Evolutionary conservation across 2,113 vertebrate genomes (phyloP).

Genomic region (Trachemys scripta): DNA sequence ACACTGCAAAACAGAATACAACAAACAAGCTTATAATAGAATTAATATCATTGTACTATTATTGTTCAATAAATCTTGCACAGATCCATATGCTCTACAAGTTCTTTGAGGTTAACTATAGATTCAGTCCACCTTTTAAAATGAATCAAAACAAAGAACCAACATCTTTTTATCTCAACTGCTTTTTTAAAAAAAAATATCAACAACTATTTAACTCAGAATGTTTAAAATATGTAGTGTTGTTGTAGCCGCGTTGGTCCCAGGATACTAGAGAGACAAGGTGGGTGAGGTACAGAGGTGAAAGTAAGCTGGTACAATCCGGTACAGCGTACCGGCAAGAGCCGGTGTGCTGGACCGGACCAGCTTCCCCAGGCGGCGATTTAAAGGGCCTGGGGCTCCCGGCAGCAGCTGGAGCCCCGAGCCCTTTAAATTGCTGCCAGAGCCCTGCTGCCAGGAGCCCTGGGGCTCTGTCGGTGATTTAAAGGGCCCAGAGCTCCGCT

Average conservation of each 20-base stretch:
- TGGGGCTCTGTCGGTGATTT: too few relatives aligned
- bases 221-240: background rate
- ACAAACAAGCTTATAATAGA: conserved; percentile 9
- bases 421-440: too few relatives aligned
- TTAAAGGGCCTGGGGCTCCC: too few relatives aligned
- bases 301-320: too few relatives aligned
- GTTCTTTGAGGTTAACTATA: conserved; percentile 3
- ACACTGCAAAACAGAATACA: conserved; percentile 81
- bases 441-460: too few relatives aligned
- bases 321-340: too few relatives aligned
- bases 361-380: too few relatives aligned
- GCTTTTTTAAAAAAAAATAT: background rate
- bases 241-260: background rate
- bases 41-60: background rate
- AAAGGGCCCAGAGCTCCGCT: too few relatives aligned
- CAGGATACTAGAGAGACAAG: background rate
- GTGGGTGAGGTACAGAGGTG: background rate
- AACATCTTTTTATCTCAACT: background rate
- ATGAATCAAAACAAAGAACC: background rate
- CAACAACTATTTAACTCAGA: background rate
- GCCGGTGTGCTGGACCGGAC: too few relatives aligned
- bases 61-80: background rate
- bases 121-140: background rate
- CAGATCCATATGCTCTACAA: rapidly evolving
- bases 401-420: too few relatives aligned